These are phyloP conservation scores for Leptobrachium ailaonicum DNA, from an alignment of 2,113 vertebrate species.

Conservation along the genomic window DNA sequence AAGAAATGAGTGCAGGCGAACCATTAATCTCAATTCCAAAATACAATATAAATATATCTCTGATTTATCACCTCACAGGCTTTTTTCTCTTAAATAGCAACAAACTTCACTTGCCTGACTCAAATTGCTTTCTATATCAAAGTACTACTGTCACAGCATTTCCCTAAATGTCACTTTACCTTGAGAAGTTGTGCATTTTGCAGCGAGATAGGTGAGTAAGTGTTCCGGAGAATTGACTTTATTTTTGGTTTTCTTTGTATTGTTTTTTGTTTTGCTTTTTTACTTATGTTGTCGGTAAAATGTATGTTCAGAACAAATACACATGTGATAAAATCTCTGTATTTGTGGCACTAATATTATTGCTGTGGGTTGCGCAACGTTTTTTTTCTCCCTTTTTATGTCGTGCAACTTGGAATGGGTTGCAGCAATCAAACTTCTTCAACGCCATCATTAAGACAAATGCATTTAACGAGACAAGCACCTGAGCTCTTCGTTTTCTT, in stretches of 20 bases:
- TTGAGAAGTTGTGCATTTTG: slow-evolving; percentile 42
- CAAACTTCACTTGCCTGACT: slow-evolving; percentile 36
- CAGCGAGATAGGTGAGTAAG: slow-evolving; percentile 47
- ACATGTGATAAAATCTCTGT: slow-evolving; percentile 8
- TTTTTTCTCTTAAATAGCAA: slow-evolving; percentile 47
- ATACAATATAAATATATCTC: slow-evolving; percentile 41
- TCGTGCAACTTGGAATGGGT: too few species aligned
- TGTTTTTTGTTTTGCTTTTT: slow-evolving; percentile 6
- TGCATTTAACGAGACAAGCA: too few species aligned
- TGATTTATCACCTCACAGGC: slow-evolving; percentile 48
- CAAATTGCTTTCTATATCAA: slow-evolving; percentile 51
- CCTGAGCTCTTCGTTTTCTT: too few species aligned
- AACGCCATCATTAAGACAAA: too few species aligned
- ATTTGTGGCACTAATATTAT: background rate
- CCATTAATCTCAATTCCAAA: slow-evolving; percentile 47
- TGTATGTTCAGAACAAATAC: background rate
- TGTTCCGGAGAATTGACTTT: slow-evolving; percentile 35
- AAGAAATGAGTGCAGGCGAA: slow-evolving; percentile 29
- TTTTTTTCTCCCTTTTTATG: background rate
- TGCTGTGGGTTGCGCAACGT: background rate
- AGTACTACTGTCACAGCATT: slow-evolving; percentile 49
- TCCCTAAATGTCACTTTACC: slow-evolving; percentile 52
- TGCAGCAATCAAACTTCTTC: too few species aligned
- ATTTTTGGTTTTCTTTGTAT: slow-evolving; percentile 41
- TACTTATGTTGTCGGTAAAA: slow-evolving; percentile 10